These are phyloP conservation scores for Drosophila glabriapex DNA, from an alignment of 2,888 invertebrate genomes.

Conservation along the genomic window DNA sequence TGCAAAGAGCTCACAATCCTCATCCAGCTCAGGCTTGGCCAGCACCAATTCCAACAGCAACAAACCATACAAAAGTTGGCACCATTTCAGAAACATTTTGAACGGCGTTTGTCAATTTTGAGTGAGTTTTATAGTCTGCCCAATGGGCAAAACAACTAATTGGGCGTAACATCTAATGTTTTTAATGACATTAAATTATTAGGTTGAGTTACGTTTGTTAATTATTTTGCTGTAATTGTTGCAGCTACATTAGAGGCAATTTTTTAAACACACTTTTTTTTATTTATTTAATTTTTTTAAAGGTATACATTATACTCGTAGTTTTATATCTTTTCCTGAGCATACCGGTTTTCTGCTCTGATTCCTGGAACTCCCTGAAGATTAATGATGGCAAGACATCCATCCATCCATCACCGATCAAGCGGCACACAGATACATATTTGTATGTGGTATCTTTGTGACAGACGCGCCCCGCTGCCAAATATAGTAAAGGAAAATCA, in stretches of 20 bases:
- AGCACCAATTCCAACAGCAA: conserved; percentile 2
- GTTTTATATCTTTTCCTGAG: neutral
- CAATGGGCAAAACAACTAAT: conserved; percentile 39
- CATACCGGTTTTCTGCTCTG: conserved; percentile 59
- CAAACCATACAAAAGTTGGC: conserved; percentile 9
- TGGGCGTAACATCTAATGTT: conserved; percentile 59
- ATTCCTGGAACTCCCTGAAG: conserved; percentile 69
- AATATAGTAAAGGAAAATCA: conserved; percentile 64
- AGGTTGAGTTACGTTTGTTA: conserved; percentile 55
- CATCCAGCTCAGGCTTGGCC: conserved; percentile 36
- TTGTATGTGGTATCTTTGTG: conserved; percentile 2
- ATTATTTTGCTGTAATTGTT: conserved; percentile 41
- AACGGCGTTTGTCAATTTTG: neutral
- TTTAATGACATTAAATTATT: conserved; percentile 56
- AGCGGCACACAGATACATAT: conserved; percentile 51
- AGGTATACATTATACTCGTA: neutral
- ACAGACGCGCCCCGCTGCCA: conserved; percentile 57
- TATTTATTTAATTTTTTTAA: neutral
- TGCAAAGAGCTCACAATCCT: conserved; percentile 70
- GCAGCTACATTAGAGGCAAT: neutral
- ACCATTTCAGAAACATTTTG: conserved; percentile 30
- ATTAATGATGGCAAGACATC: conserved; percentile 68
- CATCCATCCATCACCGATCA: conserved; percentile 76
- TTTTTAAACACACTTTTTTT: neutral
- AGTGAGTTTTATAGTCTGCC: conserved; percentile 51